phyloP scores from a whole-genome alignment of 2,888 invertebrate species.

The Buathra laborator region DNA sequence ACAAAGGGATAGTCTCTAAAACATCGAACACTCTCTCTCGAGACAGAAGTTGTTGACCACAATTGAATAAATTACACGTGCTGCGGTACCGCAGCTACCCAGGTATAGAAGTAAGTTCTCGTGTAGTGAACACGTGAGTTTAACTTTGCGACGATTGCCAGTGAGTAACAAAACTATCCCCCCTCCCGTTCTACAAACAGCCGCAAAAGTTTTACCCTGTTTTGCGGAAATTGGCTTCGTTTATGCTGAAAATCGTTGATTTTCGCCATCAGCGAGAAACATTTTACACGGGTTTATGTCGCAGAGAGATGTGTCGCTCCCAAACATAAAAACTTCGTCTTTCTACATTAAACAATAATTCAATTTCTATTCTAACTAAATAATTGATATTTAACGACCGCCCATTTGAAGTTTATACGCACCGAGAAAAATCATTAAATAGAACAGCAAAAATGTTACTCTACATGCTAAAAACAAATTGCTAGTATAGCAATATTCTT shows the following conservation, averaged over 20 bases:
- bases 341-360: neutral
- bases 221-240: neutral
- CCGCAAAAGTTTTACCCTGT: neutral
- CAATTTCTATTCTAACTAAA: neutral
- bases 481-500: too few relatives aligned
- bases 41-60: conserved; percentile 24
- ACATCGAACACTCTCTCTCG: neutral
- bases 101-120: conserved; percentile 8
- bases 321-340: neutral
- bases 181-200: neutral
- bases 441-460: too few relatives aligned
- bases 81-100: neutral
- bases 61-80: conserved; percentile 43
- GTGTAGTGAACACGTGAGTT: conserved; percentile 5
- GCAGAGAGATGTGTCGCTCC: neutral
- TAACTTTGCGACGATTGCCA: conserved; percentile 33
- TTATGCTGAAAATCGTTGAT: neutral
- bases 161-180: neutral
- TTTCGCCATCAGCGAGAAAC: neutral
- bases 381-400: neutral
- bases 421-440: too few relatives aligned
- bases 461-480: too few relatives aligned
- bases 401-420: neutral
- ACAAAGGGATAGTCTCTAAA: conserved; percentile 9
- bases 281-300: neutral